A percentile compares a stretch with the other conserved stretches of the same genome.
Evolutionary conservation across 2,797 vertebrate genomes (phyloP).

Genomic region (Agapornis canus): DNA sequence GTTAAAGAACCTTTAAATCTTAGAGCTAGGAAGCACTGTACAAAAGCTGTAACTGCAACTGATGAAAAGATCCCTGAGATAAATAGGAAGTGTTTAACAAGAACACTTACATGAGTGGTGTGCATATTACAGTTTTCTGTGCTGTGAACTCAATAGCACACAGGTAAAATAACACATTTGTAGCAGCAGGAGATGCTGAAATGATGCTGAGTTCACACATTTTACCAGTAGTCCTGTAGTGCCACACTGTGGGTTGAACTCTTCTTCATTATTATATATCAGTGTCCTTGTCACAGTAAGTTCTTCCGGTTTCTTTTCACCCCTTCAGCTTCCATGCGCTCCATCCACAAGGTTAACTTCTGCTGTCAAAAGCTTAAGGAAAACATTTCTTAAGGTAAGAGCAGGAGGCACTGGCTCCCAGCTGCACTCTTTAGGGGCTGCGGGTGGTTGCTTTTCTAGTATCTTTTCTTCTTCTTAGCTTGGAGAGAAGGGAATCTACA

Average conservation of each 20-base stretch:
- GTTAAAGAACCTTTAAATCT: not conserved
- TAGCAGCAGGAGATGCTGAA: not conserved
- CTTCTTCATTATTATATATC: not conserved
- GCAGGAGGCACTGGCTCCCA: not conserved
- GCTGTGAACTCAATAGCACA: not conserved
- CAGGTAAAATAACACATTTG: not conserved
- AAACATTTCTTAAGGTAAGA: conserved; percentile 61
- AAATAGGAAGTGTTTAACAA: not conserved
- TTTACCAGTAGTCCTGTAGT: not conserved
- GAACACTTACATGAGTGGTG: not conserved
- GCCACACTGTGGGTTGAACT: not conserved
- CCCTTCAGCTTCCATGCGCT: conserved; percentile 63
- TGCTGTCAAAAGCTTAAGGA: conserved; percentile 56
- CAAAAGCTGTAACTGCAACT: not conserved
- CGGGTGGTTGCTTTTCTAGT: not conserved
- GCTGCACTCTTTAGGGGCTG: not conserved
- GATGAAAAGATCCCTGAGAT: not conserved
- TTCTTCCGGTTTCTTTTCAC: conserved; percentile 22
- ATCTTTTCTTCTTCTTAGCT: conserved; percentile 63
- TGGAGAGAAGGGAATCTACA: conserved; percentile 67
- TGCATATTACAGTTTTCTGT: not conserved
- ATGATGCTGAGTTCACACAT: not conserved
- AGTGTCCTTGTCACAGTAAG: not conserved
- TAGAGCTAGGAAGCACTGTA: not conserved
- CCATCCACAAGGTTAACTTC: conserved; percentile 58